Evolutionary conservation across 1,140 invertebrate species (phyloP), one percentile per base, ranked within the genome.

Genomic region (Musca domestica): DNA sequence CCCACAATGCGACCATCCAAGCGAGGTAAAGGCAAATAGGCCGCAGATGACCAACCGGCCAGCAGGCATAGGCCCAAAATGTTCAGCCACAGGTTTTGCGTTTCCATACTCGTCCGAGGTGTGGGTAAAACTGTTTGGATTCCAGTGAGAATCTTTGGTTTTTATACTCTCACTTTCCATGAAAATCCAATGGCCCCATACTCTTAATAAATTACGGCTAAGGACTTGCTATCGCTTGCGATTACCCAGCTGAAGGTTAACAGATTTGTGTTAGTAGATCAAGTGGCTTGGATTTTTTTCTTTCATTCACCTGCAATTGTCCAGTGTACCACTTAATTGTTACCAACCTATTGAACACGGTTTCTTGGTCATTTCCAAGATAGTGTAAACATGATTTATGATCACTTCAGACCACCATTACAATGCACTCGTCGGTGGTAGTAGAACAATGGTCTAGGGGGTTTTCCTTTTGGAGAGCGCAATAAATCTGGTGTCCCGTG

Each of bases 1-100:
- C 83, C 83, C 5, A 85, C 81, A 70, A 85, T 83, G 4, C 80
- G 75, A 15, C 79, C 79, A 74, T 81, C 78, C 12, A 74, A 67
- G 1, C 65, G 71, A 7, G 75, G 75, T 5, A 19, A 19, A 9
- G 7, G 7, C 7, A 47, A 47, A 9, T 15, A 7, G 66, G 56
- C 7, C 49, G 51, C 19, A 51, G 15, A 0, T 54, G 51, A 7
- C 17, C n/a, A 17, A 1, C 20, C 19, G 20, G 48, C 19, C 20
- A 64, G 67, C 56, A 49, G 10, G 23, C 27, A 30, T 20, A 34
- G 2, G 6, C 4, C 30, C 48, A 65, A 19, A 34, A 64, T 19
- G n/a, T n/a, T n/a, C 30, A 64, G 27, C 61, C 27, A 64, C 22
- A 46, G 30, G 30, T 46, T 34, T 20, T 12, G 27, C 27, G 3